Percentiles rank a stretch among this genome's conserved stretches.
phyloP scores from a whole-genome alignment of 2,888 invertebrate species.

The Netelia virgata region DNA sequence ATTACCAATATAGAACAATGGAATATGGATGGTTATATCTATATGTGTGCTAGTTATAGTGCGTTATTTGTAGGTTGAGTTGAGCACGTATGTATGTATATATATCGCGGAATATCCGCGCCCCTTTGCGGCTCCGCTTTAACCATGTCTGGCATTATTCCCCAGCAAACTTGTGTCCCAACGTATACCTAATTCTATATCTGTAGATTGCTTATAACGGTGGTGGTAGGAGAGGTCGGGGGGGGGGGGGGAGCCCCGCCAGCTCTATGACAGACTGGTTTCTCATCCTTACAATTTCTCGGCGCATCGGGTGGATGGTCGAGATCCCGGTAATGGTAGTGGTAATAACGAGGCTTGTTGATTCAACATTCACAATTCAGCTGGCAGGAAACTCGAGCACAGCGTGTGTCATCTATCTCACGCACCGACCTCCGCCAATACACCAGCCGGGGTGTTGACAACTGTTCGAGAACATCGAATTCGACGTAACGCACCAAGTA shows the following conservation, averaged over 20 bases:
- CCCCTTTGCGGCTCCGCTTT: slow-evolving; percentile 20
- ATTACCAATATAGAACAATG: slow-evolving; percentile 49
- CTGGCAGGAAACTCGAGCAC: slow-evolving; percentile 28
- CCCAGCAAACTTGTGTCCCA: slow-evolving; percentile 48
- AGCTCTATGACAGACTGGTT: slow-evolving; percentile 11
- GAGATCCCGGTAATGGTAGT: slow-evolving; percentile 33
- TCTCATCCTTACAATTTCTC: slow-evolving; percentile 54
- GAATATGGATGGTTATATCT: slow-evolving; percentile 7
- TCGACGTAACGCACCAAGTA: not conserved
- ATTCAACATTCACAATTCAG: slow-evolving; percentile 53
- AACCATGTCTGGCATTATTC: slow-evolving; percentile 57
- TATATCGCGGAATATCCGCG: slow-evolving; percentile 26
- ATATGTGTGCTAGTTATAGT: slow-evolving; percentile 10
- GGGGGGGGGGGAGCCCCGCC: not conserved
- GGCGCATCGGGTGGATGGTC: slow-evolving; percentile 34
- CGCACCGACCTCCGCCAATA: not conserved
- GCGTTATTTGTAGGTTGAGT: slow-evolving; percentile 60
- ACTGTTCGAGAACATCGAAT: not conserved
- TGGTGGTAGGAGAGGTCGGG: not conserved
- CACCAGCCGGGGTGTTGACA: not conserved
- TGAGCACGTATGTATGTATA: slow-evolving; percentile 19
- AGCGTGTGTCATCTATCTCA: slow-evolving; percentile 49
- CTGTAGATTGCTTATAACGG: slow-evolving; percentile 40
- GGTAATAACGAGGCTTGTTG: slow-evolving; percentile 59
- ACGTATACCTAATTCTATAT: slow-evolving; percentile 54